Percentiles rank a stretch among this genome's conserved stretches.
Evolutionary conservation across 2,797 vertebrate species (phyloP).

Genomic region (Centropyge bicolor): DNA sequence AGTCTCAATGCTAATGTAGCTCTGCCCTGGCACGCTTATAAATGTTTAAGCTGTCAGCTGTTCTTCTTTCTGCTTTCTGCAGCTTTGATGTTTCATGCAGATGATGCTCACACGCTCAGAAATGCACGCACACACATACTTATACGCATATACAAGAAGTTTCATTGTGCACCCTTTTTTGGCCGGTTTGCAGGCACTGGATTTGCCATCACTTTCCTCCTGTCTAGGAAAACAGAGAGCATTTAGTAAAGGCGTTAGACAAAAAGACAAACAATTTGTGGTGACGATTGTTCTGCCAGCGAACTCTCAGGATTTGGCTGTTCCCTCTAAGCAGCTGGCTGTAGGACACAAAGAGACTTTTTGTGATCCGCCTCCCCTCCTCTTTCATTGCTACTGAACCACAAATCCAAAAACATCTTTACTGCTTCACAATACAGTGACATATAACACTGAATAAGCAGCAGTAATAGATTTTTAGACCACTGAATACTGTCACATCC

Average conservation of each 20-base stretch:
- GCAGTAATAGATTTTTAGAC: slow-evolving; percentile 2
- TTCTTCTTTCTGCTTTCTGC: slow-evolving; percentile 62
- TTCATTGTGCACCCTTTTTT: slow-evolving; percentile 50
- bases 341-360: slow-evolving; percentile 64
- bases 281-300: slow-evolving; percentile 68
- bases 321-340: slow-evolving; percentile 63
- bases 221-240: slow-evolving; percentile 57
- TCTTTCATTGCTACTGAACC: slow-evolving; percentile 29
- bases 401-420: slow-evolving; percentile 22
- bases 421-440: background rate
- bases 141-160: slow-evolving; percentile 27
- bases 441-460: slow-evolving; percentile 6
- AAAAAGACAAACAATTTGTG: slow-evolving; percentile 69
- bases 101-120: slow-evolving; percentile 31
- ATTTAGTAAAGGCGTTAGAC: slow-evolving; percentile 57
- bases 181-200: slow-evolving; percentile 17
- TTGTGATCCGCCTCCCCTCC: slow-evolving; percentile 45
- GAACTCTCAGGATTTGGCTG: slow-evolving; percentile 67
- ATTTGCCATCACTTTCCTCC: slow-evolving; percentile 41
- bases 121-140: slow-evolving; percentile 20
- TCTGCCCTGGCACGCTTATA: slow-evolving; percentile 56
- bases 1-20: slow-evolving; percentile 55
- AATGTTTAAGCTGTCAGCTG: slow-evolving; percentile 79
- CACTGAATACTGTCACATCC: background rate
- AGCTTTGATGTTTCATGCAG: slow-evolving; percentile 76